Evolutionary conservation across 2,888 invertebrate genomes (phyloP), one percentile per base, ranked within the genome.

Genomic region (Acleris cristana): DNA sequence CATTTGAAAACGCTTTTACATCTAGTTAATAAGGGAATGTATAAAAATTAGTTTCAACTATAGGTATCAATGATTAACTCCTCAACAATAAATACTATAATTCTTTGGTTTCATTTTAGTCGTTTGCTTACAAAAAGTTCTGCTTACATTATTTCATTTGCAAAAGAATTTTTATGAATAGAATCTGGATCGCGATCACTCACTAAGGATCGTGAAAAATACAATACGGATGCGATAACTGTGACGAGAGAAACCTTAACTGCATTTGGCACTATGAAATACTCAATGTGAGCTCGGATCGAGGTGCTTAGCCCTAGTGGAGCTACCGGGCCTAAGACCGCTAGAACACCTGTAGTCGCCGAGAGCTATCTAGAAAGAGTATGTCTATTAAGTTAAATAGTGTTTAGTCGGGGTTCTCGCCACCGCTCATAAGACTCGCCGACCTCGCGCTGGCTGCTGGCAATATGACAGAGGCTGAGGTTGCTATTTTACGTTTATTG

Each of bases 31-130:
- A 73, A 73, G 81, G 90, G 89, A 89, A 89, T 86, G 89, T 89
- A 89, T 86, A 88, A 89, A 88, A 89, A 86, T 88, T 85, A 87
- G 79, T 84, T 84, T 85, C 85, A 83, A 86, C 85, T 87, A 86
- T 86, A 67, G 62, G 57, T 67, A 85, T 85, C 85, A 81, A 84
- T 79, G 86, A 85, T 59, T 85, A 86, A 82, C 83, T 84, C 84
- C 81, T 86, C 89, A 86, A 88, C 86, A 89, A 89, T 90, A 90
- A 90, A 90, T 90, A 91, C 88, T 90, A 89, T 86, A 87, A 89
- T 88, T 91, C 92, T 92, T 92, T 92, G 92, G 92, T 89, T 89
- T 87, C 84, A 87, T 85, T 67, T 87, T 86, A 88, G 88, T 88
- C 88, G 85, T 81, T 87, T 80, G 85, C 86, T 85, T 88, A 85